Evolutionary conservation across 2,888 invertebrate species (phyloP), one percentile per base, ranked within the genome.

Genomic region (Athetis lepigone): DNA sequence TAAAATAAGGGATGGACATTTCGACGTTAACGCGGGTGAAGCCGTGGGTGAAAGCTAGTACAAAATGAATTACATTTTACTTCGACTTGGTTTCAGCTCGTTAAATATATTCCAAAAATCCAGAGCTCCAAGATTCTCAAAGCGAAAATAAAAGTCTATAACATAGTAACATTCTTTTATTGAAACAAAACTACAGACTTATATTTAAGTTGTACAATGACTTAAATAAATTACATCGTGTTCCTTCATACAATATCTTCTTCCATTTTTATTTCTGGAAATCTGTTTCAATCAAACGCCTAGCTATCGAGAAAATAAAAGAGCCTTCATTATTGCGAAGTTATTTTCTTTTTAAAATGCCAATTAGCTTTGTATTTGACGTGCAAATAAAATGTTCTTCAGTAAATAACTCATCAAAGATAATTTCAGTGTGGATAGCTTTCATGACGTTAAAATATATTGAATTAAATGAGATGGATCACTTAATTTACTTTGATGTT

Each of bases 331-430:
- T 7, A n/a, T 56, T 39, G n/a, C 19, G 9, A 7, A 55, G 43
- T 19, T 42, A 36, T 42, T 42, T 52, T 49, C 11, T 45, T 39
- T 49, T 25, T 16, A 2, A 23, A 43, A 51, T 21, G 5, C 18
- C 27, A 50, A 50, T 45, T 56, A 52, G 11, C 21, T 73, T 49
- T 33, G 19, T 45, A 37, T 9, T 51, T 11, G 19, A 25, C 21
- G 39, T 52, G 50, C 33, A 66, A 62, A 75, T 56, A 36, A 65
- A 60, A 58, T 16, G 18, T 54, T 60, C 27, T 27, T 29, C 62
- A 59, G 33, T 13, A 27, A 58, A 56, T 13, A 8, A 36, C 18
- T 2, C 37, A 25, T 61, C 42, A 27, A 59, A 46, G 21, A 16
- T 47, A 59, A 27, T 49, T 52, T 45, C 6, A 43, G n/a, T 29